Conservation (phyloP, 2,888 invertebrate genomes). For the Ischnura elegans region DNA sequence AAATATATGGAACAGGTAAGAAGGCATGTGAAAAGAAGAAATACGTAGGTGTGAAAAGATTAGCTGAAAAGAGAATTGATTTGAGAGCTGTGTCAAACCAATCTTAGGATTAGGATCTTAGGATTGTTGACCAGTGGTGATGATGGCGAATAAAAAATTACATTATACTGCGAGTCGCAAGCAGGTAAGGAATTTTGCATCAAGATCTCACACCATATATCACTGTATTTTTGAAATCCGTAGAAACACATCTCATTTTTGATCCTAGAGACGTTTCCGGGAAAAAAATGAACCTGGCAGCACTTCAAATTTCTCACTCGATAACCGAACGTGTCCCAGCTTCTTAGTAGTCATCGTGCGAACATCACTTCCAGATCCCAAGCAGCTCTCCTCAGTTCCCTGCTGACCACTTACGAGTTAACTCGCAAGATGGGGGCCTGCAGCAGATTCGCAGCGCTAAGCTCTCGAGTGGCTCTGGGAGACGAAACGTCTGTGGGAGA, state of each 20-base stretch:
- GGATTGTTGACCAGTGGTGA: too few species aligned
- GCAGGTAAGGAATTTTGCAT: too few species aligned
- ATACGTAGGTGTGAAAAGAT: too few species aligned
- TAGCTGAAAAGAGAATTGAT: not conserved
- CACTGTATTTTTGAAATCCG: not conserved
- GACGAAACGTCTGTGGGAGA: not conserved
- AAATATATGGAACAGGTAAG: too few species aligned
- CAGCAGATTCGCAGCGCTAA: not conserved
- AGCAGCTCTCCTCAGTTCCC: too few species aligned
- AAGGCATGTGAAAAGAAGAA: too few species aligned
- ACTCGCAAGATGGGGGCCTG: not conserved
- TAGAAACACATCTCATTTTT: not conserved
- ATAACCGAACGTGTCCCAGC: conserved; percentile 7
- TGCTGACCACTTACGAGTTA: too few species aligned
- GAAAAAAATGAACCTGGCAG: not conserved
- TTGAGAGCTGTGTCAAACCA: too few species aligned
- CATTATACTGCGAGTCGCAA: too few species aligned
- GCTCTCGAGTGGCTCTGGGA: not conserved
- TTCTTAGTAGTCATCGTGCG: not conserved
- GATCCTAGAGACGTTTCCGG: not conserved
- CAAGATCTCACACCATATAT: not conserved
- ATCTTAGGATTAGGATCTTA: too few species aligned
- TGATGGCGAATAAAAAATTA: too few species aligned
- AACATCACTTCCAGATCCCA: not conserved
- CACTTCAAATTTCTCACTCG: not conserved